Percentiles rank a stretch among this genome's conserved stretches.
Conservation (phyloP, 1,140 invertebrate species). For the Magallana angulata region DNA sequence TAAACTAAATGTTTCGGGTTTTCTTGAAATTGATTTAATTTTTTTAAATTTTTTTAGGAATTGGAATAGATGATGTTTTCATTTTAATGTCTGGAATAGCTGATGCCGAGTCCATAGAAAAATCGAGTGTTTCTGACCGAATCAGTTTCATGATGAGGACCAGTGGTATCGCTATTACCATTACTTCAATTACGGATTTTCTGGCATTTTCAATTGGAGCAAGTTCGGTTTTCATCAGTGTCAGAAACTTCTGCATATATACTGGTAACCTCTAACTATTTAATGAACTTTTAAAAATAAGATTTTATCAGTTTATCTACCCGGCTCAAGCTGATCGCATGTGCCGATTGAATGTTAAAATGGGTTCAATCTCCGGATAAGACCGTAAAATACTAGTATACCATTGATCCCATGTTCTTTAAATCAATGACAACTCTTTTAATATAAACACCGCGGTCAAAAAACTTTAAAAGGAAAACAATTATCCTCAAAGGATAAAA, state of each 20-base stretch:
- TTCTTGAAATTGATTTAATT: too few species aligned
- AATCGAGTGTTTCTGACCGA: slow-evolving; percentile 86
- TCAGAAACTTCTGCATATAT: slow-evolving; percentile 98
- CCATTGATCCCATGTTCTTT: too few species aligned
- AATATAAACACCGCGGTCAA: too few species aligned
- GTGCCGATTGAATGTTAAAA: too few species aligned
- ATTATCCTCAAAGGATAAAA: too few species aligned
- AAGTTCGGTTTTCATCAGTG: slow-evolving; percentile 94
- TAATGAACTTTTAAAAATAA: neutral
- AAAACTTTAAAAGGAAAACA: too few species aligned
- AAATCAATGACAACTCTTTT: too few species aligned
- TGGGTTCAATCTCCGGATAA: too few species aligned
- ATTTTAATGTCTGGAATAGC: slow-evolving; percentile 90
- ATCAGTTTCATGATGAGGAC: slow-evolving; percentile 93
- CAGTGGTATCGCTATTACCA: slow-evolving; percentile 97
- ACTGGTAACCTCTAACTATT: slow-evolving; percentile 84
- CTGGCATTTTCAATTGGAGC: slow-evolving; percentile 96
- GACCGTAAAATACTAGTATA: too few species aligned
- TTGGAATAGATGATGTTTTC: slow-evolving; percentile 96
- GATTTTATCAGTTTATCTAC: too few species aligned
- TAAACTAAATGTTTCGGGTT: too few species aligned
- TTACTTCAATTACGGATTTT: slow-evolving; percentile 97
- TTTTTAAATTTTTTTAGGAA: slow-evolving; percentile 83
- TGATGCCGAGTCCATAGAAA: slow-evolving; percentile 65
- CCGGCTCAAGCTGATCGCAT: too few species aligned